These are phyloP conservation scores for Microcebus murinus DNA, from an alignment of 2,113 vertebrate species.

Conservation along the genomic window DNA sequence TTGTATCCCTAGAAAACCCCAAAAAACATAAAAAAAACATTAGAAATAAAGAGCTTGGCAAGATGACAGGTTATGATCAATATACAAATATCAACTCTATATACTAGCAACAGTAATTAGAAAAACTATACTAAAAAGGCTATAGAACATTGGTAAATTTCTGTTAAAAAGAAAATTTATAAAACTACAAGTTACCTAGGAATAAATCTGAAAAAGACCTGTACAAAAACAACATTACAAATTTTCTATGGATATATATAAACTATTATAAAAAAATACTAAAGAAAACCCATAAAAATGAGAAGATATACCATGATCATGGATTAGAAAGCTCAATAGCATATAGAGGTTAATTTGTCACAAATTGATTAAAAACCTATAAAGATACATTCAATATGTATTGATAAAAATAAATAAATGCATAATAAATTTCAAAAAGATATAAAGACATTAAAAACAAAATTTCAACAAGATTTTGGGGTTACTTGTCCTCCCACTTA, in stretches of 20 bases:
- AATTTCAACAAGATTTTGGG: neutral
- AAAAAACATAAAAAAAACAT: neutral
- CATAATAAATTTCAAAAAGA: neutral
- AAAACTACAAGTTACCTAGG: neutral
- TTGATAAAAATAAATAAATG: neutral
- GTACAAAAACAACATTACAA: neutral
- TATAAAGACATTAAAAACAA: neutral
- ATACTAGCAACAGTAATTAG: neutral
- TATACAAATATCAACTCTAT: neutral
- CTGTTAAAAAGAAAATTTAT: neutral
- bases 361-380: neutral
- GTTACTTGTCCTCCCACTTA: neutral
- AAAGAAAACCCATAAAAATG: neutral
- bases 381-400: neutral
- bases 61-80: neutral
- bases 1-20: neutral
- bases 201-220: slow-evolving; percentile 19
- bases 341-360: neutral
- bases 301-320: neutral
- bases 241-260: neutral
- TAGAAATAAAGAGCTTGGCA: neutral
- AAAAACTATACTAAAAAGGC: neutral
- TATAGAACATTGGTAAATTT: neutral
- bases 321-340: neutral
- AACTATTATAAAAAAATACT: neutral